phyloP scores from a whole-genome alignment of 2,113 vertebrate genomes.

The Brachyhypopomus gauderio region DNA sequence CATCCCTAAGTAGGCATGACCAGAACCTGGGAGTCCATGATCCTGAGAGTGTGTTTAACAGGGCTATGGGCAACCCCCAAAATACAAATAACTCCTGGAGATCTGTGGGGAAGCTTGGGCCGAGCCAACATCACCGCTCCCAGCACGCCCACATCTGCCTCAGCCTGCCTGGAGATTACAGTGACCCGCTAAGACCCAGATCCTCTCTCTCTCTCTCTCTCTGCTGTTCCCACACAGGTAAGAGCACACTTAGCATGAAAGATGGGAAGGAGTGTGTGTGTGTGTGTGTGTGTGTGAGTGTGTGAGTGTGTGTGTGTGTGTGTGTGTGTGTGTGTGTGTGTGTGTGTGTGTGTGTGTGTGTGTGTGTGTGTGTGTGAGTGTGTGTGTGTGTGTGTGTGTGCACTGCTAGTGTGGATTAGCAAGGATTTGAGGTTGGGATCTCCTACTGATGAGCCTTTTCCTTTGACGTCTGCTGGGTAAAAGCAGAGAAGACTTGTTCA shows the following conservation, averaged over 20 bases:
- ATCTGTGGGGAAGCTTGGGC: neutral
- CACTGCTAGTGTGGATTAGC: conserved; percentile 25
- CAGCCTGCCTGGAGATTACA: conserved; percentile 58
- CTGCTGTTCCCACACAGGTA: conserved; percentile 30
- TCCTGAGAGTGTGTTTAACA: conserved; percentile 3
- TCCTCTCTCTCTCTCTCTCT: conserved; percentile 33
- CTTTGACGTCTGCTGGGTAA: conserved; percentile 35
- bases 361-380: neutral
- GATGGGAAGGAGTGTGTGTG: neutral
- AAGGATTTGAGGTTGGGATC: conserved; percentile 60
- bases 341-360: conserved; percentile 16
- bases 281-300: conserved; percentile 35
- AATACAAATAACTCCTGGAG: conserved; percentile 3
- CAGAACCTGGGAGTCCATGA: neutral
- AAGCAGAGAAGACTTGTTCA: conserved; percentile 13
- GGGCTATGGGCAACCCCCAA: neutral
- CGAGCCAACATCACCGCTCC: neutral
- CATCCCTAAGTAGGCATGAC: neutral
- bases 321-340: conserved; percentile 44
- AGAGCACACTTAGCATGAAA: conserved; percentile 25
- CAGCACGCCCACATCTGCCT: neutral
- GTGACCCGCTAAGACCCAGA: conserved; percentile 52
- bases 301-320: conserved; percentile 41
- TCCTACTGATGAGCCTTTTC: conserved; percentile 39
- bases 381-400: conserved; percentile 35